Conservation (phyloP, 2,797 vertebrate species). For the Manis javanica region DNA sequence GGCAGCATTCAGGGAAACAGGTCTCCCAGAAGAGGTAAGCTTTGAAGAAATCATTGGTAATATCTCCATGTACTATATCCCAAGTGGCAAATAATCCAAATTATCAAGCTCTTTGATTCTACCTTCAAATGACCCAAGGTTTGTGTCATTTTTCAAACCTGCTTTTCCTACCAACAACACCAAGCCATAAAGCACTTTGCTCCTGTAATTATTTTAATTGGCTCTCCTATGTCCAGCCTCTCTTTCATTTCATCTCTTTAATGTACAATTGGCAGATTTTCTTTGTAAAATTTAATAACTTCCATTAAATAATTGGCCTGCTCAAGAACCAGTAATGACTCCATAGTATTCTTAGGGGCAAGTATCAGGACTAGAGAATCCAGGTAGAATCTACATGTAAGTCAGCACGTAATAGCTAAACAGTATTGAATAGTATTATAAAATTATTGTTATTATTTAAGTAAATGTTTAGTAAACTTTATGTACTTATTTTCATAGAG, state of each 20-base stretch:
- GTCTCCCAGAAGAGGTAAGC: neutral
- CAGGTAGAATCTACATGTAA: neutral
- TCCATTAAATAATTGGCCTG: neutral
- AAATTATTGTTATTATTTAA: neutral
- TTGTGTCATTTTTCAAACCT: neutral
- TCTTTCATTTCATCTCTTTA: neutral
- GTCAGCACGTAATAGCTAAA: neutral
- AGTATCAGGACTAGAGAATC: neutral
- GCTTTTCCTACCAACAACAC: neutral
- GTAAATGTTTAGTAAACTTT: neutral
- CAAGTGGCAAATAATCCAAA: neutral
- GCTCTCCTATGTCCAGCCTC: neutral
- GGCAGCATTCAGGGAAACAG: neutral
- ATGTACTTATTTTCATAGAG: neutral
- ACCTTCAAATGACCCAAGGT: neutral
- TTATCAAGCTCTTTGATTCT: neutral
- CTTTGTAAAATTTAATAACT: constrained; percentile 16
- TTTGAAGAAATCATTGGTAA: neutral
- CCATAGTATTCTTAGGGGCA: neutral
- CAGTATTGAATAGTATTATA: neutral
- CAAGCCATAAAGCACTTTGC: neutral
- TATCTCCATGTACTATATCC: neutral
- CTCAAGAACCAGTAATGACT: neutral
- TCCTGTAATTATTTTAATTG: neutral
- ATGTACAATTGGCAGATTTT: neutral